These are phyloP conservation scores for Lasioglossum villosulum DNA, from an alignment of 2,888 invertebrate species.

Conservation along the genomic window DNA sequence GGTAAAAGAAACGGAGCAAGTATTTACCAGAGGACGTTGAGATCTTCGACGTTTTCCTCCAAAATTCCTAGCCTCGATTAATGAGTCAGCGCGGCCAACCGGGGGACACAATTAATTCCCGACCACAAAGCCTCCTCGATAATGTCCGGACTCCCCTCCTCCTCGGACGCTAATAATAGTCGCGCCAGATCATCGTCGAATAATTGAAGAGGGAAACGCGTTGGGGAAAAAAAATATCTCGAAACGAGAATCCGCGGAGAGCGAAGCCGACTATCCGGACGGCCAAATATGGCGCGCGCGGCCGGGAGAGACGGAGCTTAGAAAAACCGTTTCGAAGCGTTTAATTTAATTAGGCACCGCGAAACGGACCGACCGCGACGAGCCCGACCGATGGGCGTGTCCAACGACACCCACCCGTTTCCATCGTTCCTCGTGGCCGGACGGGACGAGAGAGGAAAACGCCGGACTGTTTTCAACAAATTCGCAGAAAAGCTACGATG, in stretches of 20 bases:
- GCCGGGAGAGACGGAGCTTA: conserved; percentile 48
- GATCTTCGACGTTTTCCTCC: neutral
- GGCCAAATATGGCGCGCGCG: conserved; percentile 78
- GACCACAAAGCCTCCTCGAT: conserved; percentile 5
- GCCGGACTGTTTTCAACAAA: neutral
- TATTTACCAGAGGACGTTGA: neutral
- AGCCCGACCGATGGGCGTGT: conserved; percentile 58
- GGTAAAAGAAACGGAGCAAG: neutral
- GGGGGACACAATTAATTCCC: conserved; percentile 1
- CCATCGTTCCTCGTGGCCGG: conserved; percentile 36
- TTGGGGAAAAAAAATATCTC: conserved; percentile 19
- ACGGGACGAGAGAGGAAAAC: neutral
- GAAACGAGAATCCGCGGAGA: conserved; percentile 9
- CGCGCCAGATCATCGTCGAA: conserved; percentile 33
- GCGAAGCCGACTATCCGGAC: conserved; percentile 5
- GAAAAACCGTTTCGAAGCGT: conserved; percentile 58
- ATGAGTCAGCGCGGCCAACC: neutral
- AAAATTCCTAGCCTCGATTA: neutral
- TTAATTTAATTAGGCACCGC: conserved; percentile 68
- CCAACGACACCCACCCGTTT: conserved; percentile 58
- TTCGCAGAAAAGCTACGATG: neutral
- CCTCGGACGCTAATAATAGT: conserved; percentile 44
- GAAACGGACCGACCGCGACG: conserved; percentile 50
- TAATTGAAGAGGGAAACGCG: conserved; percentile 39
- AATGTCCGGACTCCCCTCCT: neutral